These are phyloP conservation scores for Drosophila merina DNA, from an alignment of 2,888 invertebrate genomes.

Conservation along the genomic window DNA sequence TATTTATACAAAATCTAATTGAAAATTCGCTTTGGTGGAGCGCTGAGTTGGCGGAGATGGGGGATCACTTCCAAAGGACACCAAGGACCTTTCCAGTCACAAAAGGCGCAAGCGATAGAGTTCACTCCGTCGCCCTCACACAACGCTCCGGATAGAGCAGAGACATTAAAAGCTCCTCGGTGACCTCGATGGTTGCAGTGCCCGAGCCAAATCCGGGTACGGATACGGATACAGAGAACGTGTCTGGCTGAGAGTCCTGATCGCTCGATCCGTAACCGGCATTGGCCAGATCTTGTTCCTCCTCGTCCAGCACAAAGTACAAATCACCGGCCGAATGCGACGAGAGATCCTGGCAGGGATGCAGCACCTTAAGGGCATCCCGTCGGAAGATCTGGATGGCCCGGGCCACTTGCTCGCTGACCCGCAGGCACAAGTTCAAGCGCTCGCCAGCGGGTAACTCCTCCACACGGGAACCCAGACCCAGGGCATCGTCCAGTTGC, in stretches of 20 bases:
- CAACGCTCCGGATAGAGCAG: constrained; percentile 48
- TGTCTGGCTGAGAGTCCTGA: background rate
- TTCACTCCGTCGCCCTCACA: background rate
- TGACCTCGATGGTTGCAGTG: constrained; percentile 39
- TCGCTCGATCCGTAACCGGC: constrained; percentile 42
- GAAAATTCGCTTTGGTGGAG: background rate
- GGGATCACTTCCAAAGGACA: background rate
- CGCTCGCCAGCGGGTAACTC: constrained; percentile 12
- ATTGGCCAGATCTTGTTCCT: constrained; percentile 36
- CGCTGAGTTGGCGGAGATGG: background rate
- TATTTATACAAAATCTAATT: constrained; percentile 2
- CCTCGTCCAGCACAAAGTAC: constrained; percentile 48
- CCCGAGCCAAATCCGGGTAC: background rate
- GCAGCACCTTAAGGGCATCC: constrained; percentile 49
- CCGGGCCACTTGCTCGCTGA: constrained; percentile 8
- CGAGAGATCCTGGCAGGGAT: constrained; percentile 40
- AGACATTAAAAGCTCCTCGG: constrained; percentile 40
- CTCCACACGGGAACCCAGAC: background rate
- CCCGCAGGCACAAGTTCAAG: constrained; percentile 17
- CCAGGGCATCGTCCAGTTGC: constrained; percentile 43
- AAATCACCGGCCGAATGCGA: constrained; percentile 28
- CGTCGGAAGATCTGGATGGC: constrained; percentile 53
- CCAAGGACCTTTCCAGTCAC: background rate
- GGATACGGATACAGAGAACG: background rate
- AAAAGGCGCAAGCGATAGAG: background rate